Conservation (phyloP, 2,113 vertebrate genomes). For the Nycticebus coucang region DNA sequence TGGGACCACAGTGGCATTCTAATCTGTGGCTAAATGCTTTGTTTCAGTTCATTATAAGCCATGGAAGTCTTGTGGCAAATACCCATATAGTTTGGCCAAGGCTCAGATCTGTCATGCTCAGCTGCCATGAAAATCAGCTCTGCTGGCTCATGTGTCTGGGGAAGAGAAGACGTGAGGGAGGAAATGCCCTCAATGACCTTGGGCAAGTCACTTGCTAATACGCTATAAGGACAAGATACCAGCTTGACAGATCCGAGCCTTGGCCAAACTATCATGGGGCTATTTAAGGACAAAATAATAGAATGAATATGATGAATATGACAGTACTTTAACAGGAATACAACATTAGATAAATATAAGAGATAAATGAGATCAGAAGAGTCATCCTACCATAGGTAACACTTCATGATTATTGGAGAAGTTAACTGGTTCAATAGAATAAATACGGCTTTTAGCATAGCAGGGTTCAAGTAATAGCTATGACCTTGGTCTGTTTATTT, state of each 20-base stretch:
- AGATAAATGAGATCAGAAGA: not conserved
- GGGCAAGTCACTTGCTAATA: not conserved
- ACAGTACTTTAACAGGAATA: not conserved
- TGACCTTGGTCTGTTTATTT: not conserved
- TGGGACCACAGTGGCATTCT: slow-evolving; percentile 56
- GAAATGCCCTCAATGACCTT: not conserved
- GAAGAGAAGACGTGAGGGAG: not conserved
- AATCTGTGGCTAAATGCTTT: slow-evolving; percentile 63
- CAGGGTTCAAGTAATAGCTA: not conserved
- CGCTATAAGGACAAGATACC: not conserved
- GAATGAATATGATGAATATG: not conserved
- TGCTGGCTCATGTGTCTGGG: not conserved
- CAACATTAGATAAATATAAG: not conserved
- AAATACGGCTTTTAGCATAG: not conserved
- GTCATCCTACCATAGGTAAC: not conserved
- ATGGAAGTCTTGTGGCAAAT: slow-evolving; percentile 45
- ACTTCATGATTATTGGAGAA: not conserved
- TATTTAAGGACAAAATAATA: not conserved
- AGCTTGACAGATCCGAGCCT: not conserved
- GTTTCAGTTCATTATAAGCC: slow-evolving; percentile 63
- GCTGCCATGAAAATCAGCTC: slow-evolving; percentile 44
- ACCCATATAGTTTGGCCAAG: not conserved
- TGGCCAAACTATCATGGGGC: not conserved
- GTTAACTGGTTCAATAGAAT: not conserved
- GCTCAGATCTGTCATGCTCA: slow-evolving; percentile 6